Conservation (phyloP, 2,797 vertebrate genomes). For the Gallinago nigripennis region DNA sequence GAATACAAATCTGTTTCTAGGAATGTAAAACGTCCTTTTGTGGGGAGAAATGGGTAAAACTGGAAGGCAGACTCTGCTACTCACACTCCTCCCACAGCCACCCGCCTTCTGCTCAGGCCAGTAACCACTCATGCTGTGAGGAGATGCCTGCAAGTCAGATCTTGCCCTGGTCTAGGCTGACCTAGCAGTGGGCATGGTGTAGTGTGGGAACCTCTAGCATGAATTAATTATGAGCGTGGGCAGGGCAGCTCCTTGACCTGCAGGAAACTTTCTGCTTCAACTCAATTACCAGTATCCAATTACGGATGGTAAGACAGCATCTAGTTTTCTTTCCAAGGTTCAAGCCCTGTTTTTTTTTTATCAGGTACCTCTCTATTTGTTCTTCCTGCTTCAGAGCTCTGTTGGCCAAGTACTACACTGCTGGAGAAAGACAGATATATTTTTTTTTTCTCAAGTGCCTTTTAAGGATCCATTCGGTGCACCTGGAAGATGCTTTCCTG, state of each 20-base stretch:
- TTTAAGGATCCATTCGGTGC: not conserved
- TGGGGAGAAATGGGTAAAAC: not conserved
- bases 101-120: not conserved
- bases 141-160: not conserved
- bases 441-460: not conserved
- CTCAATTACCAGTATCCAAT: not conserved
- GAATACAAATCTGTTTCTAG: not conserved
- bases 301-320: not conserved
- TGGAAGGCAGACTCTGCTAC: not conserved
- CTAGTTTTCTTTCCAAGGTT: not conserved
- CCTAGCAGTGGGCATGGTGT: fast-evolving
- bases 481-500: not conserved
- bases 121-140: not conserved
- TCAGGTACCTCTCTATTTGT: not conserved
- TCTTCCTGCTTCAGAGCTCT: not conserved
- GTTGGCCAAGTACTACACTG: not conserved
- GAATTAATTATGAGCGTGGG: not conserved
- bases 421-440: not conserved
- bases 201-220: not conserved
- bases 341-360: not conserved
- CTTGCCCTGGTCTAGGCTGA: not conserved
- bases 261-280: not conserved
- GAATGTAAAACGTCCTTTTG: not conserved
- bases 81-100: not conserved
- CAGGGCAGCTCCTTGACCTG: not conserved